Evolutionary conservation across 2,797 vertebrate genomes (phyloP).

Genomic region (Dendrocincla fuliginosa): DNA sequence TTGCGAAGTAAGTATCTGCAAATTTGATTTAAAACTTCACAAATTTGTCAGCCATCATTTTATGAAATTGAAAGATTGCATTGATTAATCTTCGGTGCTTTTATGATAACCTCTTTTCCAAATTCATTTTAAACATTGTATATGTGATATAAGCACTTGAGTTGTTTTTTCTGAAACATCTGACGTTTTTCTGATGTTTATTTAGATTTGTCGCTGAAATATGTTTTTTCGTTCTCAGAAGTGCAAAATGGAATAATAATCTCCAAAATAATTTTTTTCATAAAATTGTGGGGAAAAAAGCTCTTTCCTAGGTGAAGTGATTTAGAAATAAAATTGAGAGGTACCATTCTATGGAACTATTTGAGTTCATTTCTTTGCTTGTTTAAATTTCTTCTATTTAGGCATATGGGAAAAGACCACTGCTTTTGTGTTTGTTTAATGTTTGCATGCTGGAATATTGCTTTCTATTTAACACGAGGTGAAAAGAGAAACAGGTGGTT

Average conservation of each 20-base stretch:
- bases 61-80: slow-evolving; percentile 65
- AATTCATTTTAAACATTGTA: neutral
- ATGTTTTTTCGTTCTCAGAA: neutral
- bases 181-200: neutral
- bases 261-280: neutral
- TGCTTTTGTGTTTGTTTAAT: neutral
- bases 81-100: slow-evolving; percentile 61
- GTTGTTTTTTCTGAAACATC: neutral
- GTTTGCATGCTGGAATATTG: neutral
- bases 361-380: neutral
- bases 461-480: neutral
- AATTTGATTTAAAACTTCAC: slow-evolving; percentile 83
- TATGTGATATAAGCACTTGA: neutral
- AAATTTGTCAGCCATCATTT: slow-evolving; percentile 80
- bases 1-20: slow-evolving; percentile 80
- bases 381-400: neutral
- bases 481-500: slow-evolving; percentile 31
- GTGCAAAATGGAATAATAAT: neutral
- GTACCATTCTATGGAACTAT: neutral
- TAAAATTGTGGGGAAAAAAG: neutral
- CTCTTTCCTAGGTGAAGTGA: neutral
- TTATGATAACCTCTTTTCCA: neutral
- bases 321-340: neutral
- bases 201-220: neutral
- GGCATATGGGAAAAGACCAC: neutral